A percentile compares a stretch with the other conserved stretches of the same genome.
These are phyloP conservation scores for Mionectes macconnelli DNA, from an alignment of 2,113 vertebrate species.

Conservation along the genomic window DNA sequence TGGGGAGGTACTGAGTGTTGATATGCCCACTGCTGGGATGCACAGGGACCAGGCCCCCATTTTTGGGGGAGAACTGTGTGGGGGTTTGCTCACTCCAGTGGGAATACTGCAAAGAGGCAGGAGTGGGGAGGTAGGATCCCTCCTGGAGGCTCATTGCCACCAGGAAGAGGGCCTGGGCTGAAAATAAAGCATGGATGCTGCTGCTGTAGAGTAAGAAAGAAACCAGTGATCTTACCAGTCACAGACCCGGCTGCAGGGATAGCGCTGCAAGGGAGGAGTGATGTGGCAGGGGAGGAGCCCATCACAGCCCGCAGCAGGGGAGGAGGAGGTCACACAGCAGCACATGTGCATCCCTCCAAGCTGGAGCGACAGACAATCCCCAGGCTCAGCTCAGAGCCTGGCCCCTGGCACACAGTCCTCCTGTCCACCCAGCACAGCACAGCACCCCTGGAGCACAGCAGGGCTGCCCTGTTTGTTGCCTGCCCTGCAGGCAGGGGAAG, in stretches of 20 bases:
- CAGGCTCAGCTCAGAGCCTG: background rate
- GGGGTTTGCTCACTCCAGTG: accelerated
- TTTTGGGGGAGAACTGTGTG: accelerated
- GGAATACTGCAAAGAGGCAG: background rate
- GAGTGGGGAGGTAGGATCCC: background rate
- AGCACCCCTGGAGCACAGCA: background rate
- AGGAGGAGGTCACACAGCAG: background rate
- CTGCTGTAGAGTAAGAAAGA: background rate
- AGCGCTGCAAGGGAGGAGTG: accelerated
- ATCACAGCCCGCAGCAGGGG: background rate
- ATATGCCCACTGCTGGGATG: background rate
- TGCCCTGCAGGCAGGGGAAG: background rate
- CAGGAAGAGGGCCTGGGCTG: background rate
- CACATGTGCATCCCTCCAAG: accelerated
- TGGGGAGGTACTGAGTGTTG: constrained; percentile 87
- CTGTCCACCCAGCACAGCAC: background rate
- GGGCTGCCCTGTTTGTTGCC: background rate
- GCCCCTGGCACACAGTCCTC: background rate
- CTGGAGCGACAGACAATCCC: background rate
- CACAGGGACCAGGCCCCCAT: accelerated
- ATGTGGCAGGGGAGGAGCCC: background rate
- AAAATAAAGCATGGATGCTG: background rate
- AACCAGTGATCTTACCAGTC: background rate
- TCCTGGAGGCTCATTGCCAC: background rate
- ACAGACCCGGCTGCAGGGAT: background rate